Base-by-base conservation (phyloP, 2,113 vertebrate species). In the Leuciscus idus region DNA sequence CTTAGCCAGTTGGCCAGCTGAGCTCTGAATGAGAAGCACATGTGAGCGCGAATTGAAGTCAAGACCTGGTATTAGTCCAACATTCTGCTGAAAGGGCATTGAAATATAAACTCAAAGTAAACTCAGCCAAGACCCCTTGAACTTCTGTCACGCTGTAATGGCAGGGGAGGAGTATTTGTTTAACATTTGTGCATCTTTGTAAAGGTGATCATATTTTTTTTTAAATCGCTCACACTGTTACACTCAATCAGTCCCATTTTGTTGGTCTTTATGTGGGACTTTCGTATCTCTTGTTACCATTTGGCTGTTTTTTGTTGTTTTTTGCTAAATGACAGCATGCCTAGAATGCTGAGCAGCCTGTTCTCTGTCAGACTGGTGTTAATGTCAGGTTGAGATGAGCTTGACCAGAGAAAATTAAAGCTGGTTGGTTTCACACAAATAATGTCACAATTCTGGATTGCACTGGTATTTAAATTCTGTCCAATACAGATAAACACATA, bases 331-430 rank as follows among this genome's bases (percentile, higher is more conserved):
- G 88, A 84, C 85, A 88, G 92, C 85, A 89, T 91, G 90, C 91
- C 77, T 70, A 87, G 92, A 94, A 93, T 93, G 91, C 91, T 91
- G 91, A 93, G 84, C 86, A 91, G 86, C 73, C 90, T 82, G 17
- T 36, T 89, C 85, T 17, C 2, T 84, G 36, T 26, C 74, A 83
- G 57, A 48, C 61, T 78, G 73, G 36, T 52, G 43, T 36, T 76
- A 85, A 78, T 46, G 2, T 81, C 17, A 48, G 64, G 77, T n/a
- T 55, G 8, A 57, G 55, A 26, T 30, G 64, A 59, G 10, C 48
- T 77, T 64, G 83, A 57, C 52, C 75, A 78, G 30, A 57, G 28
- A 78, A 78, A 55, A 36, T 23, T 23, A 15, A 43, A 26, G 72
- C 11, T 26, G 11, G 10, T 48, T 15, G 11, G 39, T 74, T 74